Conservation (phyloP, 2,113 vertebrate genomes). For the Myotis lucifugus region DNA sequence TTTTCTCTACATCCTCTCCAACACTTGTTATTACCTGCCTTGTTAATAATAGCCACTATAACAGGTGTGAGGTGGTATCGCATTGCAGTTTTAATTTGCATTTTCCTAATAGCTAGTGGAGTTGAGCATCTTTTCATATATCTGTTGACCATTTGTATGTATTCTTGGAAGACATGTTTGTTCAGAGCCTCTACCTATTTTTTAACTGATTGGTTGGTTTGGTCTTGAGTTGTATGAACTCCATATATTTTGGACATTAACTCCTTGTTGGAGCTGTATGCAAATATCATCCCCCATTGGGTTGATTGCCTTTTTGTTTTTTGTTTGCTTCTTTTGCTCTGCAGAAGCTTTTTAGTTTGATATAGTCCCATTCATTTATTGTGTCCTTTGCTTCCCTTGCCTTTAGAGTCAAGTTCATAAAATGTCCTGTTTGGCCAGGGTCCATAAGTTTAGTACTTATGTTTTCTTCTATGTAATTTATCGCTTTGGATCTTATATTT, state of each 20-base stretch:
- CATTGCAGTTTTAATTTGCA: neutral
- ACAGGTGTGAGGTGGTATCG: neutral
- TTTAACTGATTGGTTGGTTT: neutral
- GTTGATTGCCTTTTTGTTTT: neutral
- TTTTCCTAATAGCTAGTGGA: neutral
- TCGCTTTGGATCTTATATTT: neutral
- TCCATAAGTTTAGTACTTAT: neutral
- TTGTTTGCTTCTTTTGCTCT: neutral
- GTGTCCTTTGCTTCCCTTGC: neutral
- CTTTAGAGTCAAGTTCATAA: neutral
- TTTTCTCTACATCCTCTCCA: neutral
- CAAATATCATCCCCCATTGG: neutral
- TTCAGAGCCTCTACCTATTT: neutral
- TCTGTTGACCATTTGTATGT: neutral
- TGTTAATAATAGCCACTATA: neutral
- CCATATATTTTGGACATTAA: neutral
- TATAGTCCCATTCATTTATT: neutral
- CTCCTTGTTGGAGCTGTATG: neutral
- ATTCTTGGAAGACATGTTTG: neutral
- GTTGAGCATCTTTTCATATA: neutral
- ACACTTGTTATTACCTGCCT: neutral
- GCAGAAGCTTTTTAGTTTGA: neutral
- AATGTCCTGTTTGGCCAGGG: neutral
- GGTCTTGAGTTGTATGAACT: neutral
- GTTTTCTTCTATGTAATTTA: neutral